phyloP scores from a whole-genome alignment of 2,888 invertebrate genomes.

The Melieria crassipennis region DNA sequence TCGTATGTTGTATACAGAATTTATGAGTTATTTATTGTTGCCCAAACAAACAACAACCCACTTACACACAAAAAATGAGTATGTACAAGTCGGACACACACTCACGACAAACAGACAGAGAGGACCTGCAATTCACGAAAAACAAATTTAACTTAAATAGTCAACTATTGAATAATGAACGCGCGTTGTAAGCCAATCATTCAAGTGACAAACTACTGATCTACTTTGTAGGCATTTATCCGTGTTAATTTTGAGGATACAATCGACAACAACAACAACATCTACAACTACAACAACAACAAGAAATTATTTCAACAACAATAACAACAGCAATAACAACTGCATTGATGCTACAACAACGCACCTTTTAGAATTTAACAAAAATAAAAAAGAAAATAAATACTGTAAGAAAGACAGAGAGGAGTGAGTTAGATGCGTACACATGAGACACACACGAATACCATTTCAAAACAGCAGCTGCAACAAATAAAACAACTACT shows the following conservation, averaged over 20 bases:
- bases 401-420: conserved; percentile 17
- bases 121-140: too few species aligned
- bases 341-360: conserved; percentile 48
- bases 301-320: conserved; percentile 36
- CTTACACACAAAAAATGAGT: too few species aligned
- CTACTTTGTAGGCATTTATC: conserved; percentile 63
- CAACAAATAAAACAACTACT: conserved; percentile 30
- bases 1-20: too few species aligned
- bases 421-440: not conserved
- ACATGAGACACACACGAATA: conserved; percentile 8
- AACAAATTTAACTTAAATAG: too few species aligned
- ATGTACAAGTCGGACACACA: too few species aligned
- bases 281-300: conserved; percentile 47
- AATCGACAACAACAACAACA: conserved; percentile 46
- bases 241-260: conserved; percentile 66
- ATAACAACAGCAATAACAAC: conserved; percentile 44
- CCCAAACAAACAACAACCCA: too few species aligned
- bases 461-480: not conserved
- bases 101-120: too few species aligned
- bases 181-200: not conserved
- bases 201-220: conserved; percentile 16
- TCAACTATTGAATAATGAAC: too few species aligned
- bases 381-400: conserved; percentile 33
- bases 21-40: too few species aligned
- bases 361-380: conserved; percentile 42